phyloP scores from a whole-genome alignment of 2,888 invertebrate species.

The Acrobasis repandana region DNA sequence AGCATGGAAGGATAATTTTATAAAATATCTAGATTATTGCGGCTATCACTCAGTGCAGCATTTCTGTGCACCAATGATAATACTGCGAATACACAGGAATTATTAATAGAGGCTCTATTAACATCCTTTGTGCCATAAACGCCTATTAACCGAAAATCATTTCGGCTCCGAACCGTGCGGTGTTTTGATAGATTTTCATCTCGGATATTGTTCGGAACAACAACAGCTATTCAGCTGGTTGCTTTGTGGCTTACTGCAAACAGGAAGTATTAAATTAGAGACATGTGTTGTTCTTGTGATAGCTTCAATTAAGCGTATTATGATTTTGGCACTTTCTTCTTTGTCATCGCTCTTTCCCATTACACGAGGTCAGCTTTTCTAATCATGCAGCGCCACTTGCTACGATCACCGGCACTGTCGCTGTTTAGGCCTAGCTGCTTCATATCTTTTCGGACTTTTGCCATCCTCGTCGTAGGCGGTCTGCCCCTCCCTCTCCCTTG shows the following conservation, averaged over 20 bases:
- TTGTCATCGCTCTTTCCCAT: no score
- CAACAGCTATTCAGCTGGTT: conserved; percentile 32
- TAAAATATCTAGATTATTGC: neutral
- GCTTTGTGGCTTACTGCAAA: conserved; percentile 11
- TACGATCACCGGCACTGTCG: no score
- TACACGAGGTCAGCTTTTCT: no score
- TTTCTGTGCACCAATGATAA: conserved; percentile 35
- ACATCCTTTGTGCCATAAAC: conserved; percentile 56
- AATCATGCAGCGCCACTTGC: no score
- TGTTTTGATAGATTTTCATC: conserved; percentile 41
- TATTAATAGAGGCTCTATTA: conserved; percentile 44
- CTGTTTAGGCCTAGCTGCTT: no score
- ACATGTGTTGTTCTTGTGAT: neutral
- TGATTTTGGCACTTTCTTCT: neutral
- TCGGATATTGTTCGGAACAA: conserved; percentile 36
- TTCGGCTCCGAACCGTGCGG: conserved; percentile 43
- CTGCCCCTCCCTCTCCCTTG: no score
- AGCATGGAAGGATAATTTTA: neutral
- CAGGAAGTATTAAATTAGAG: conserved; percentile 8
- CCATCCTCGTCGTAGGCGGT: no score
- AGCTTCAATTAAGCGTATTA: neutral
- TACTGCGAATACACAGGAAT: conserved; percentile 43
- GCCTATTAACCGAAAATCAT: conserved; percentile 58
- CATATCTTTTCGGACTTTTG: no score
- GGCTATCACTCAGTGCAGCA: conserved; percentile 17